Base-by-base conservation (phyloP, 2,797 vertebrate species). In the Ctenosaura bakeri region DNA sequence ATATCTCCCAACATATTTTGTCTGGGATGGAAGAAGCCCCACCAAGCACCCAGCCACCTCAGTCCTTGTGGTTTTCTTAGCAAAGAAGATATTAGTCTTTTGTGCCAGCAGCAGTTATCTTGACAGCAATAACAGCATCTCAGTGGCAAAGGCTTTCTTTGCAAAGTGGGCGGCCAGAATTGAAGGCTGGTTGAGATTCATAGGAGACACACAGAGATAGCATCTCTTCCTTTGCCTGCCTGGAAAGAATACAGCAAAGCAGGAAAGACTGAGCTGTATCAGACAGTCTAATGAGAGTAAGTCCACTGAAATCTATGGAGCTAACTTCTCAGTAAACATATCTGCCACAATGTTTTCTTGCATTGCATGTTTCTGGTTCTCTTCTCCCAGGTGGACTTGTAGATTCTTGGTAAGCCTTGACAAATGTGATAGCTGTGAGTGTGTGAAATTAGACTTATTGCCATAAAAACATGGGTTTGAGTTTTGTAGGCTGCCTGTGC, bases 211-310 rank as follows among this genome's bases (percentile, higher is more conserved):
- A 54, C 22, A 20, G 4, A 20, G n/a, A 46, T 78, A 18, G 3
- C 10, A 52, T 66, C 46, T 80, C 29, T 22, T 38, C 18, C 32
- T 87, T 88, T 69, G 52, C 32, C n/a, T 66, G 32, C 42, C n/a
- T 16, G 22, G 86, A 50, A 18, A 50, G 18, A 66, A 20, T 12
- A 24, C 16, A 74, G 12, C 16, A 64, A 85, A 85, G 16, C 42
- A 84, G 29, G 42, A 64, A 64, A n/a, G 22, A 16, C 24, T 92
- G 0, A 83, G 73, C 82, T 79, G 85, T 74, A 90, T 59, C 50
- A 14, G n/a, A 90, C 22, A 87, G 71, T 46, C 80, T 87, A 13
- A 82, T 8, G 52, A 62, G 92, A 79, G 6, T 83, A 85, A 0
- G 18, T 54, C n/a, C 6, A 82, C 59, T 5, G 0, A 82, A 59